Evolutionary conservation across 2,797 vertebrate genomes (phyloP), one percentile per base, ranked within the genome.

Genomic region (Pipistrellus pipistrellus): DNA sequence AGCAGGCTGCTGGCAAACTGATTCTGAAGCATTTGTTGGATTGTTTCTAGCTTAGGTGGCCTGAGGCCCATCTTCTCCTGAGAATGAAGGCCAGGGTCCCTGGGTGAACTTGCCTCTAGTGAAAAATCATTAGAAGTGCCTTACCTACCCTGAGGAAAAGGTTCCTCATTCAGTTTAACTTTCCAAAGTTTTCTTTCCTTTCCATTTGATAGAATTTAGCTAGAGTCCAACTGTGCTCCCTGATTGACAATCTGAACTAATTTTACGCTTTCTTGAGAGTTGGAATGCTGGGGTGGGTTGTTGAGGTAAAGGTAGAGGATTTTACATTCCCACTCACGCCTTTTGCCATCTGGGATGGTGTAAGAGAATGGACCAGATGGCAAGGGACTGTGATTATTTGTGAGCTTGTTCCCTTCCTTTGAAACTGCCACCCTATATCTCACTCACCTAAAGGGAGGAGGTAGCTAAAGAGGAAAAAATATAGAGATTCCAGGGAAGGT

Each of bases 191-290:
- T 75, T 51, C 84, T 89, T 77, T 44, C 23, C 32, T 76, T 87
- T 90, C 35, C 62, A 38, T 73, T 80, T 71, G 30, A 25, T 64
- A 78, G 84, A 91, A 71, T 88, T 76, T 91, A 95, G 57, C 84
- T 46, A 35, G 86, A 82, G 8, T 82, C 76, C 51, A 62, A 0
- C 41, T 3, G 14, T 86, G 46, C 64, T 35, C 51, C 27, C 12
- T 90, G 94, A 94, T 69, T 93, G 93, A 96, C 93, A 91, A 82
- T 71, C 84, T 72, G 78, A 72, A 69, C 91, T 91, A 64, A 73
- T 95, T 96, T 92, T 88, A 55, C 0, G 7, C 57, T 41, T 88
- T 88, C 27, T 75, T 46, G 12, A 93, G 69, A 69, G 6, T 76
- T 41, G 57, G 44, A 13, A 27, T 18, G 2, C 66, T 41, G 9